phyloP scores from a whole-genome alignment of 1,140 invertebrate species.

The Phthorimaea operculella region DNA sequence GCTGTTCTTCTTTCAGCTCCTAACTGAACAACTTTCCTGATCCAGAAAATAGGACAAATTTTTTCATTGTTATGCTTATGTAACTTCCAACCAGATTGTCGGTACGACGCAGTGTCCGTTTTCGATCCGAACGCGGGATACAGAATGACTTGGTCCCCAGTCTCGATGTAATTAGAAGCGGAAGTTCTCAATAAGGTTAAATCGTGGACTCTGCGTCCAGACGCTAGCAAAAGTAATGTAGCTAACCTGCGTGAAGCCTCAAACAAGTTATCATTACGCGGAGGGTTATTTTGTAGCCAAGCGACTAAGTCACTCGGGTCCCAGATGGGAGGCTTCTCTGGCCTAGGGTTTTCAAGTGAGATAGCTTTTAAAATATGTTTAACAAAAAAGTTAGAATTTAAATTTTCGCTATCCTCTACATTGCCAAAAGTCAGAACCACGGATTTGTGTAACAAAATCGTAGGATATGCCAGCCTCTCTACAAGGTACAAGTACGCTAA shows the following conservation, averaged over 20 bases:
- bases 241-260: neutral
- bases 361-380: constrained; percentile 20
- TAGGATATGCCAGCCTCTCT: constrained; percentile 17
- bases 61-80: constrained; percentile 7
- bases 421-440: constrained; percentile 17
- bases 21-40: constrained; percentile 6
- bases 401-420: neutral
- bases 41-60: constrained; percentile 15
- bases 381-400: constrained; percentile 12
- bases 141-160: neutral
- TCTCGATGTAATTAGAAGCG: neutral
- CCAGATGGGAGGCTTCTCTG: neutral
- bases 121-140: neutral
- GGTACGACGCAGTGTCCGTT: neutral
- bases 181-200: neutral
- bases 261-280: neutral
- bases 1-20: neutral
- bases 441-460: constrained; percentile 24
- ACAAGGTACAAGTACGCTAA: constrained; percentile 15
- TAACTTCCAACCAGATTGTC: constrained; percentile 1
- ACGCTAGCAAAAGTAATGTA: neutral
- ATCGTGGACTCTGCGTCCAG: neutral
- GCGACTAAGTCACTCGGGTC: neutral
- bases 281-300: neutral
- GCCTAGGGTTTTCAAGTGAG: neutral